Percentiles rank a stretch among this genome's conserved stretches.
Conservation (phyloP, 1,140 invertebrate genomes). For the Drosophila mojavensis region DNA sequence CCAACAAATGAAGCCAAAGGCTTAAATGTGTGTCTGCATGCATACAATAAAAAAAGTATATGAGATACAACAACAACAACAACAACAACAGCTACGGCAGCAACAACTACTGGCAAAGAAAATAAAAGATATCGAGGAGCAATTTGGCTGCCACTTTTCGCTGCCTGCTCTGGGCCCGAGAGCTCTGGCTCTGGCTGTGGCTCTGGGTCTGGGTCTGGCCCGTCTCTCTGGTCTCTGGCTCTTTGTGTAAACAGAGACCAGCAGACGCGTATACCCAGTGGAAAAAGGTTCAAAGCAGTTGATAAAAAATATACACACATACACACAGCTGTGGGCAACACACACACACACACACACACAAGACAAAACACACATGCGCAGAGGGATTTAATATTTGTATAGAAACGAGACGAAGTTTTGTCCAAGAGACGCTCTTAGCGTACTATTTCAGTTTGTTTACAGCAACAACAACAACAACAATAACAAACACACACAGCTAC, state of each 20-base stretch:
- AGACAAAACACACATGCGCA: conserved; percentile 50
- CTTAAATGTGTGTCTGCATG: conserved; percentile 57
- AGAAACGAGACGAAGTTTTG: conserved; percentile 65
- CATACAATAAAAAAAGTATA: conserved; percentile 37
- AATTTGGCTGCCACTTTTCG: conserved; percentile 77
- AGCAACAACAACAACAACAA: conserved; percentile 29
- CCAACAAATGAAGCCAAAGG: conserved; percentile 73
- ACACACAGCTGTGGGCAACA: conserved; percentile 25
- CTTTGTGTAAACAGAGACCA: conserved; percentile 71
- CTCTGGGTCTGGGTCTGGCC: conserved; percentile 24
- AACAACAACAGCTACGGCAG: too few species aligned
- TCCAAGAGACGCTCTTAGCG: conserved; percentile 57
- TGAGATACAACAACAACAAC: conserved; percentile 44
- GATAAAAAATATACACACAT: conserved; percentile 64
- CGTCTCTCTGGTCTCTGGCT: neutral
- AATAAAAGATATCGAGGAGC: conserved; percentile 82
- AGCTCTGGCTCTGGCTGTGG: conserved; percentile 21
- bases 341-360: conserved; percentile 16
- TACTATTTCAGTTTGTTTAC: conserved; percentile 73
- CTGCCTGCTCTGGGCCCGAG: conserved; percentile 23
- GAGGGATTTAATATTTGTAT: conserved; percentile 74
- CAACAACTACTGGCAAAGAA: conserved; percentile 60
- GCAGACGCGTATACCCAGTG: conserved; percentile 39
- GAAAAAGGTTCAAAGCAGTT: conserved; percentile 73
- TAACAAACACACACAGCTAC: conserved; percentile 26